Evolutionary conservation across 2,797 vertebrate genomes (phyloP), one percentile per base, ranked within the genome.

Genomic region (Myotis vivesi): DNA sequence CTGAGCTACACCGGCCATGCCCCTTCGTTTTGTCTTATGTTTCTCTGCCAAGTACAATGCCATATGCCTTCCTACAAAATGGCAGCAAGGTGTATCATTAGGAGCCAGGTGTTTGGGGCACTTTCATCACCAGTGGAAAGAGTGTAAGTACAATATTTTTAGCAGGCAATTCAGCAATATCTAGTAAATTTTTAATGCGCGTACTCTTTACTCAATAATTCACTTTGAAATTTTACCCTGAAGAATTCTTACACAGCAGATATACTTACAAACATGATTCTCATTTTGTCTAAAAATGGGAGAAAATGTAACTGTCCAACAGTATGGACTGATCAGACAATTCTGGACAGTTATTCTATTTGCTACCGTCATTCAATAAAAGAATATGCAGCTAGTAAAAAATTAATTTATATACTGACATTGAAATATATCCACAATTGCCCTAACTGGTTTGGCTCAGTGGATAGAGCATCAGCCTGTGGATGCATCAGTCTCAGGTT

Each of bases 191-290:
- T 83, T 89, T 83, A 87, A 89, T 68, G 19, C 1, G 44, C 8
- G 36, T 46, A 51, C 17, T n/a, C 57, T 92, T 94, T 68, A 85
- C 51, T 91, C 15, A 85, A 64, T 22, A 77, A 90, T 80, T 85
- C 28, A 51, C 38, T 87, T 86, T 68, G 80, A 86, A 92, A 87
- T 55, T 92, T 86, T 83, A 57, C 19, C 49, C 75, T 87, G 19
- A 71, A 89, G 75, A 71, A 91, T 76, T 94, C 53, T 84, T 41
- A 55, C 4, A 89, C 9, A 81, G 44, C 28, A 93, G 36, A 88
- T 85, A 69, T 10, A n/a, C 23, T 8, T 69, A 66, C 19, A 38
- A 92, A 83, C 3, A n/a, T 3, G 10, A 94, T 80, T 81, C n/a
- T 80, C 49, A 68, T 77, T 86, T 86, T 73, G 4, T 91, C 17